Evolutionary conservation across 2,113 vertebrate genomes (phyloP).

Genomic region (Morone chrysops): DNA sequence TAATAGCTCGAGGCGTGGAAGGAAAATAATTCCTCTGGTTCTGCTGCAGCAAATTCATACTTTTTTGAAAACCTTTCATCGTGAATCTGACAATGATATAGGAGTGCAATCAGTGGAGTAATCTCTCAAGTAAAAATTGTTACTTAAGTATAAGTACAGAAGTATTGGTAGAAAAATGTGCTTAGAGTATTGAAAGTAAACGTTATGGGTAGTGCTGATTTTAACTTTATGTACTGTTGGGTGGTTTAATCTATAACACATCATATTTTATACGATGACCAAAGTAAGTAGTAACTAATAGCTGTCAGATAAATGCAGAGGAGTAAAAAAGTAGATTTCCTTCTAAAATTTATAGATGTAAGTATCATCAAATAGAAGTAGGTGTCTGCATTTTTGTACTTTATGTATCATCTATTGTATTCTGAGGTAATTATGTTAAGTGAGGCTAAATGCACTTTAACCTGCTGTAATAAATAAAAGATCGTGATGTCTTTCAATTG

Average conservation of each 20-base stretch:
- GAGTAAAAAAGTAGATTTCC: background rate
- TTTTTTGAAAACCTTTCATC: background rate
- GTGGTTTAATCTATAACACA: background rate
- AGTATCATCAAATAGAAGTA: background rate
- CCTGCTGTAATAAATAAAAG: too few species aligned
- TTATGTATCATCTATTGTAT: background rate
- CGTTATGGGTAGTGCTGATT: background rate
- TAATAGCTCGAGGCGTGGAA: background rate
- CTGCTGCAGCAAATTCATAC: background rate
- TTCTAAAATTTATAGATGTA: background rate
- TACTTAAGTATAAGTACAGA: background rate
- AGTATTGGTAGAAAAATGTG: background rate
- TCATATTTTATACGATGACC: background rate
- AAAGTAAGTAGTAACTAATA: too few species aligned
- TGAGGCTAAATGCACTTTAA: too few species aligned
- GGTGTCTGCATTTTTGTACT: background rate
- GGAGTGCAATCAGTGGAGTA: too few species aligned
- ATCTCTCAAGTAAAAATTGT: background rate
- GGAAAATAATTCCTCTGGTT: background rate
- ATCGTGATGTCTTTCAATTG: background rate
- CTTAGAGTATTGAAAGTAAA: background rate
- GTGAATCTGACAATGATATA: background rate
- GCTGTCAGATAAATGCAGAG: too few species aligned
- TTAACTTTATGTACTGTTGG: too few species aligned
- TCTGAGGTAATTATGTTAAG: too few species aligned